Evolutionary conservation across 2,113 vertebrate genomes (phyloP), one percentile per base, ranked within the genome.

Genomic region (Corythornis madagascariensis): DNA sequence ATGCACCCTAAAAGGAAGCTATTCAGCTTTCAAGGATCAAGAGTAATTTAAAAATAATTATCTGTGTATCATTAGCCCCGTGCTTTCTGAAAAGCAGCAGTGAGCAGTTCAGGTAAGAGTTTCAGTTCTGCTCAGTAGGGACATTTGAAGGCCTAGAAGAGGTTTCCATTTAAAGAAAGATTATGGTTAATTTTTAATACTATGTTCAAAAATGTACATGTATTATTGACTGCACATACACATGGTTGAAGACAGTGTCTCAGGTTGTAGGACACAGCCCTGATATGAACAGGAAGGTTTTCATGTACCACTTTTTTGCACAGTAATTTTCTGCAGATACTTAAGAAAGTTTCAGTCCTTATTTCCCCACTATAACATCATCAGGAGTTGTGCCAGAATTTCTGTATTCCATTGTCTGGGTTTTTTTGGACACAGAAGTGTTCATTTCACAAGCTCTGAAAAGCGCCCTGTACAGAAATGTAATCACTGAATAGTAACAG

Each of bases 161-260:
- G 2, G 9, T 64, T 10, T 59, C 55, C 4, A 50, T 35, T 73
- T 69, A 70, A 50, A 73, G 50, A 48, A 64, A 80, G 29, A 31
- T 4, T 31, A 63, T 24, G 6, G 3, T 74, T 71, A 12, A 8
- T 2, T 48, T 65, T 79, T 76, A 45, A 24, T 15, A 31, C 7
- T 21, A 14, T 14, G 13, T 12, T 80, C 18, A 64, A 50, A 83
- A 76, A 47, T 2, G 3, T 59, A 47, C 6, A 10, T 10, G 5
- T 7, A 33, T 45, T n/a, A 33, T 64, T 13, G 56, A 25, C 17
- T 50, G 40, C 26, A 38, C 16, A 9, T 31, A 33, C 13, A 24
- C 47, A 47, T 0, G 0, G 13, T 8, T 71, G 20, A 16, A 83
- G 63, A 42, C 0, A 2, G 16, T 5, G 56, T 9, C 28, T 53